These are phyloP conservation scores for Puma concolor DNA, from an alignment of 2,113 vertebrate species.

Conservation along the genomic window DNA sequence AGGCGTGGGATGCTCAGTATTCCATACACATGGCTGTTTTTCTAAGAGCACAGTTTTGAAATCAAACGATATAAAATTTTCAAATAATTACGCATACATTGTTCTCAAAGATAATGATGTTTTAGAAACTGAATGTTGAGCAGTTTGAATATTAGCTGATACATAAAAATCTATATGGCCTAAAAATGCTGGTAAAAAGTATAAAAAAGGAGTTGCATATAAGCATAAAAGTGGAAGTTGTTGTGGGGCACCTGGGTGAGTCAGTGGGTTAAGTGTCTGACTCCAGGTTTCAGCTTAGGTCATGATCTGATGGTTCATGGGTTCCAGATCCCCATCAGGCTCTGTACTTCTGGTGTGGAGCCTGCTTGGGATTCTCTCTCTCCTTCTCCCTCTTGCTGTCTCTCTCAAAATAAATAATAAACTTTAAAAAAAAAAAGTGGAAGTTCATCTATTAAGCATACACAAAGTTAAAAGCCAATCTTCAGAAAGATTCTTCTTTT, in stretches of 20 bases:
- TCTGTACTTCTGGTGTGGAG: not conserved
- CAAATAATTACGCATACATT: not conserved
- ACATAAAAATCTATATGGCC: not conserved
- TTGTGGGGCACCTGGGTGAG: not conserved
- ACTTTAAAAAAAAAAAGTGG: not conserved
- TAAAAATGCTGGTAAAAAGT: not conserved
- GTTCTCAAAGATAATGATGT: not conserved
- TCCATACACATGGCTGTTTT: not conserved
- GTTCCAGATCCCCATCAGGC: not conserved
- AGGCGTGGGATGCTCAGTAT: not conserved
- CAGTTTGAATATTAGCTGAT: not conserved
- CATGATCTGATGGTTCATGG: not conserved
- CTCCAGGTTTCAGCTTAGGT: not conserved
- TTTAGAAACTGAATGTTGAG: constrained; percentile 15
- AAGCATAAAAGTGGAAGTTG: no score
- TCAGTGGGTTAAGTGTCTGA: not conserved
- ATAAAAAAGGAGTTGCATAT: not conserved
- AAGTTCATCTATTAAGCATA: not conserved
- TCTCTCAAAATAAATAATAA: not conserved
- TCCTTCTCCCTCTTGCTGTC: not conserved
- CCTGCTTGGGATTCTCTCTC: not conserved
- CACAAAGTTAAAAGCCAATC: not conserved
- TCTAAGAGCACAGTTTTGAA: not conserved
- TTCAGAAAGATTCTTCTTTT: constrained; percentile 19
- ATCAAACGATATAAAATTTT: constrained; percentile 15